Conservation (phyloP, 2,888 invertebrate genomes). For the Drosophila aldrichi region DNA sequence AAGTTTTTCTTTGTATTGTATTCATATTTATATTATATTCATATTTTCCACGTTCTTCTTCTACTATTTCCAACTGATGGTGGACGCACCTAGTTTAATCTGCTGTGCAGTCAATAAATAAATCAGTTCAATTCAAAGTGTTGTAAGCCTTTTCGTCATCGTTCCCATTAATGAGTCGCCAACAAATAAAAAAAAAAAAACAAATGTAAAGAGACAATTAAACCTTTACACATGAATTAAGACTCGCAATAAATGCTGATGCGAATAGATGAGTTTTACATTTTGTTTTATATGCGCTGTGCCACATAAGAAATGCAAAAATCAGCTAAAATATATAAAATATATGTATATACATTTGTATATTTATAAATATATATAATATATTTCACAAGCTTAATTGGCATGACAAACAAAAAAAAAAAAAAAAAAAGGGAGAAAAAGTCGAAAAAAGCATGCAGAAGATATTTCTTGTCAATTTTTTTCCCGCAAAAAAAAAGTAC, state of each 20-base stretch:
- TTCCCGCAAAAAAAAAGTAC: constrained; percentile 27
- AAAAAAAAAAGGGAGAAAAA: neutral
- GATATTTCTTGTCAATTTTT: constrained; percentile 24
- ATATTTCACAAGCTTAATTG: constrained; percentile 65
- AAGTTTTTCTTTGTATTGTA: too few species aligned
- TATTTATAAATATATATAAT: neutral
- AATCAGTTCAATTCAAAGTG: neutral
- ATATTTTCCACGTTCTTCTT: neutral
- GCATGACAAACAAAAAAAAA: constrained; percentile 61
- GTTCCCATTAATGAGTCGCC: constrained; percentile 17
- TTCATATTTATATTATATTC: neutral
- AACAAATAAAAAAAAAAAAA: neutral
- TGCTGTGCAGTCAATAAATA: constrained; percentile 5
- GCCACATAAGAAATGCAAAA: constrained; percentile 42
- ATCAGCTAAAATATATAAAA: constrained; percentile 41
- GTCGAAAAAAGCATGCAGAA: constrained; percentile 34
- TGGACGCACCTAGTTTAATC: neutral
- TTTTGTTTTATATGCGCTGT: constrained; percentile 5
- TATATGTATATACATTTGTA: neutral
- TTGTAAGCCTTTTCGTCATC: constrained; percentile 3
- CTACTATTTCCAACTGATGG: neutral
- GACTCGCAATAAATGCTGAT: constrained; percentile 15
- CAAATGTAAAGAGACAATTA: constrained; percentile 44
- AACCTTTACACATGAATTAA: constrained; percentile 26
- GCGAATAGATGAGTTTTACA: constrained; percentile 10